Conservation (phyloP, 2,113 vertebrate genomes). For the Formicarius rufipectus region DNA sequence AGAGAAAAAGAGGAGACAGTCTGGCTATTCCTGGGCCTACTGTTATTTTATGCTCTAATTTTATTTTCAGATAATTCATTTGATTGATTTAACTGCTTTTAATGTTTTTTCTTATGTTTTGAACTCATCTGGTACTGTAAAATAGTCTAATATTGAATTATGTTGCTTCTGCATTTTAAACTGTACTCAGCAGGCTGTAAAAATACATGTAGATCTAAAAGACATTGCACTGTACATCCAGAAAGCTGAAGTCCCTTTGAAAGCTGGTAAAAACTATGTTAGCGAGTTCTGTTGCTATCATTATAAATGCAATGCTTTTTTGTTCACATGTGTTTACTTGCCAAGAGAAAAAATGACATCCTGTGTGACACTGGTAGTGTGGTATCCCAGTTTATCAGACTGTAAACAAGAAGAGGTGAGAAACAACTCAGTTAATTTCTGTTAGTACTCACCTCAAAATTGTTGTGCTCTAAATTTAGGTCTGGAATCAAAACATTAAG, state of each 20-base stretch:
- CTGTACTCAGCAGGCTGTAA: not conserved
- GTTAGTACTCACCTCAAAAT: constrained; percentile 6
- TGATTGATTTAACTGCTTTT: constrained; percentile 57
- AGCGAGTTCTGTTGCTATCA: constrained; percentile 34
- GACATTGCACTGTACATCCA: not conserved
- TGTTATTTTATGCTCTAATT: constrained; percentile 40
- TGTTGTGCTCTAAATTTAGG: not conserved
- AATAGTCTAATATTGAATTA: constrained; percentile 31
- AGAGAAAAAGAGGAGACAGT: constrained; percentile 33
- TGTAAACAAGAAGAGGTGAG: constrained; percentile 54
- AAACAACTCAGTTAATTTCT: not conserved
- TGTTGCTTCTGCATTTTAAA: constrained; percentile 40
- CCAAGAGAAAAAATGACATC: constrained; percentile 64
- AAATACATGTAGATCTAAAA: not conserved
- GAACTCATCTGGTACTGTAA: not conserved
- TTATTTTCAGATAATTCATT: constrained; percentile 46
- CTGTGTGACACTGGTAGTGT: constrained; percentile 57
- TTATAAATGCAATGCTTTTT: constrained; percentile 43
- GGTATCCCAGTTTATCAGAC: constrained; percentile 50
- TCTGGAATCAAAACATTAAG: not conserved
- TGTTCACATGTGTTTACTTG: constrained; percentile 60
- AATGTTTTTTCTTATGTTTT: constrained; percentile 52
- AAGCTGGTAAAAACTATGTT: constrained; percentile 14
- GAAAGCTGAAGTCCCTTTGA: constrained; percentile 43
- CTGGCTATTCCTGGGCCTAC: constrained; percentile 25